Conservation (phyloP, 2,797 vertebrate genomes). For the Etheostoma nigrum region DNA sequence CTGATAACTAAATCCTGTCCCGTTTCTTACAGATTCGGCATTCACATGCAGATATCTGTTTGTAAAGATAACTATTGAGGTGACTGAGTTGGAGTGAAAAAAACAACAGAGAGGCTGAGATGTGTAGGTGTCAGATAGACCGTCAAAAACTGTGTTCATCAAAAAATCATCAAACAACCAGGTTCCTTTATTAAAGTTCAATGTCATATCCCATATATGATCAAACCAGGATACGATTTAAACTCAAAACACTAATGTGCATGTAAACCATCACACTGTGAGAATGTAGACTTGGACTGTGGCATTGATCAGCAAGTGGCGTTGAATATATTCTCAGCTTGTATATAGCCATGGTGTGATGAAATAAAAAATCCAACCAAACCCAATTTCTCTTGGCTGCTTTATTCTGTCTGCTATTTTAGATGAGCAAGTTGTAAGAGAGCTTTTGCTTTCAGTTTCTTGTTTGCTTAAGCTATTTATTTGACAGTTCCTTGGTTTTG, state of each 20-base stretch:
- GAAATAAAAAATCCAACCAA: neutral
- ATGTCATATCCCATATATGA: neutral
- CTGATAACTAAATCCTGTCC: too few relatives aligned
- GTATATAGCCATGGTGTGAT: neutral
- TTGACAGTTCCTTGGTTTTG: conserved; percentile 27
- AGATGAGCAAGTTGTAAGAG: conserved; percentile 2
- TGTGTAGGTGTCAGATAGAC: neutral
- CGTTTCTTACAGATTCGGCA: too few relatives aligned
- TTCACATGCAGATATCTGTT: too few relatives aligned
- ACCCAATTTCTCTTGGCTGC: neutral
- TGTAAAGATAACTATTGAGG: too few relatives aligned
- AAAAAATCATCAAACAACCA: neutral
- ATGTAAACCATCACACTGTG: neutral
- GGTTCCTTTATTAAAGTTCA: neutral
- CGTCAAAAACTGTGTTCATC: neutral
- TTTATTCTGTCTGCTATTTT: conserved; percentile 9
- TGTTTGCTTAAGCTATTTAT: conserved; percentile 22
- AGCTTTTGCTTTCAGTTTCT: conserved; percentile 21
- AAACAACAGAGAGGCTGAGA: neutral
- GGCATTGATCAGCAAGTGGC: neutral
- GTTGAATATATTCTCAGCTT: neutral
- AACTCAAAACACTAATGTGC: neutral
- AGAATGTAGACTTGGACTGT: neutral
- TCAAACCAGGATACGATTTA: neutral
- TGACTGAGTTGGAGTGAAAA: too few relatives aligned